A percentile compares a stretch with the other conserved stretches of the same genome.
phyloP scores from a whole-genome alignment of 1,140 invertebrate genomes.

The Aradophagus sp. region DNA sequence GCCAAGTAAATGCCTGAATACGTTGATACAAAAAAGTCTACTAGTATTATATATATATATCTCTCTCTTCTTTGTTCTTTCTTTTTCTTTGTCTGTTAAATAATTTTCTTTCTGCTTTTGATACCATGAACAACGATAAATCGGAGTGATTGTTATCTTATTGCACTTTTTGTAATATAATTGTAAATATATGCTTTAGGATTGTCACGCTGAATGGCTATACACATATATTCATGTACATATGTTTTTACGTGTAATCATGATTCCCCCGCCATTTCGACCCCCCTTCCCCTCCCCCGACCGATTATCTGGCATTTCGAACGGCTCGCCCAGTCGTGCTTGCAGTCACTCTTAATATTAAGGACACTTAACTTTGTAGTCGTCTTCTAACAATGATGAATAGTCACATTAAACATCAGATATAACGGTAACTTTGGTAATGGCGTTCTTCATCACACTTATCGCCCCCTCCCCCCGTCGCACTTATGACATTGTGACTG shows the following conservation, averaged over 20 bases:
- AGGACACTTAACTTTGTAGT: slow-evolving; percentile 71
- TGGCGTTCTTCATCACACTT: slow-evolving; percentile 59
- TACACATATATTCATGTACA: slow-evolving; percentile 45
- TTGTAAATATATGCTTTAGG: slow-evolving; percentile 46
- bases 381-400: slow-evolving; percentile 56
- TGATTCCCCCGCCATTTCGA: background rate
- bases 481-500: too few relatives aligned
- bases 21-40: slow-evolving; percentile 44
- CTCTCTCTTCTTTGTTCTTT: slow-evolving; percentile 16
- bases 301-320: slow-evolving; percentile 26
- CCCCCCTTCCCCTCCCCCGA: too few relatives aligned
- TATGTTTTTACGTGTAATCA: slow-evolving; percentile 26
- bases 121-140: slow-evolving; percentile 34
- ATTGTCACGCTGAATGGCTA: slow-evolving; percentile 57
- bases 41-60: too few relatives aligned
- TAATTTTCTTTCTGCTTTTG: too few relatives aligned
- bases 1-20: slow-evolving; percentile 35
- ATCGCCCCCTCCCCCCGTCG: slow-evolving; percentile 38
- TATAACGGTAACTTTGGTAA: slow-evolving; percentile 48
- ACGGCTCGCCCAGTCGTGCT: slow-evolving; percentile 49
- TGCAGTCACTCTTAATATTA: slow-evolving; percentile 65
- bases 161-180: slow-evolving; percentile 48
- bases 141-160: slow-evolving; percentile 42
- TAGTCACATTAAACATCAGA: slow-evolving; percentile 59
- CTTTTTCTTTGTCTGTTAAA: too few relatives aligned